Evolutionary conservation across 1,140 invertebrate genomes (phyloP).

Genomic region (Panagrolaimus sp.): DNA sequence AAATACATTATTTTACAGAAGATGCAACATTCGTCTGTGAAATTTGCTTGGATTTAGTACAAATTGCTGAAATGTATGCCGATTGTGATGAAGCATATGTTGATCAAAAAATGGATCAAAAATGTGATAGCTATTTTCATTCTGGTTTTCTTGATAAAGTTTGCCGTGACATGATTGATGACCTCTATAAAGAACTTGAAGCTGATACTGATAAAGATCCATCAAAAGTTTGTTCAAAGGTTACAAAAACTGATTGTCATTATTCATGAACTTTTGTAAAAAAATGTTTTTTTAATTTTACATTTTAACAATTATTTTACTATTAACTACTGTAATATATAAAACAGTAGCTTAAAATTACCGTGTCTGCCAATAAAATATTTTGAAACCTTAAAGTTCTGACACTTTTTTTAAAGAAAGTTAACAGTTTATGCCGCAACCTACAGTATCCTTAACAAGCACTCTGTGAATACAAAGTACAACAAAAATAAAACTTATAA

Average conservation of each 20-base stretch:
- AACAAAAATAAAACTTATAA: too few species aligned
- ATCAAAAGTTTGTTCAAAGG: not conserved
- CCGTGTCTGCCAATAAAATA: too few species aligned
- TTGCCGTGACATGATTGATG: not conserved
- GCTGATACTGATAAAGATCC: not conserved
- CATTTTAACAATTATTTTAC: too few species aligned
- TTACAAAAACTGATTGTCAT: slow-evolving; percentile 3
- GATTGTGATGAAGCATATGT: slow-evolving; percentile 4
- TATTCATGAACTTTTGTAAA: not conserved
- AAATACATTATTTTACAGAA: not conserved
- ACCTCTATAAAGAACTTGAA: not conserved
- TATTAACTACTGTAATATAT: too few species aligned
- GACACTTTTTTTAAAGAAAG: too few species aligned
- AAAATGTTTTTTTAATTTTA: too few species aligned
- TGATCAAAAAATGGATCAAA: not conserved
- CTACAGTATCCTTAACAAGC: too few species aligned
- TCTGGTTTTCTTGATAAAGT: not conserved
- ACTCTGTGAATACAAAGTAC: too few species aligned
- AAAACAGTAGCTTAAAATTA: too few species aligned
- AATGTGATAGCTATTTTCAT: slow-evolving; percentile 9
- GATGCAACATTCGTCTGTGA: not conserved
- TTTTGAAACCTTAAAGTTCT: too few species aligned
- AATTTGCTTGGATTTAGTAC: slow-evolving; percentile 4
- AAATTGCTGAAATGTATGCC: slow-evolving; percentile 9
- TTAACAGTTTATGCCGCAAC: too few species aligned